Conservation (phyloP, 2,888 invertebrate genomes). For the Catocala nupta region DNA sequence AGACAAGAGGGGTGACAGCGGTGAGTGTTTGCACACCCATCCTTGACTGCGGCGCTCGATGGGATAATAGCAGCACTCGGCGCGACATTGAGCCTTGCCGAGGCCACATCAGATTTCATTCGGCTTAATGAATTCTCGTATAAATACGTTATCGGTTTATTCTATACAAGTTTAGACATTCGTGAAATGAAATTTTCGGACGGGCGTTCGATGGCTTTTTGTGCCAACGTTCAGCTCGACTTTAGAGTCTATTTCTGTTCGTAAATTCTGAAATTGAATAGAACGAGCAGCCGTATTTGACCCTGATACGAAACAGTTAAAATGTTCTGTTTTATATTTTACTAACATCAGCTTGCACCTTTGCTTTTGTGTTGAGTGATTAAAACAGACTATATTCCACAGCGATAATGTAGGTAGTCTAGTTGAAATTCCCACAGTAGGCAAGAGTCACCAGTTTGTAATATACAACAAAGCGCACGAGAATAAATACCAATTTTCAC, state of each 20-base stretch:
- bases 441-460: slow-evolving; percentile 31
- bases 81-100: slow-evolving; percentile 38
- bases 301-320: no score
- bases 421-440: slow-evolving; percentile 4
- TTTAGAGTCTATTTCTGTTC: background rate
- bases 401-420: background rate
- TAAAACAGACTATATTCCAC: no score
- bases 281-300: background rate
- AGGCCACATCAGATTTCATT: slow-evolving; percentile 57
- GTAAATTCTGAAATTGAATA: background rate
- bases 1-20: slow-evolving; percentile 59
- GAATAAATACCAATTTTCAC: slow-evolving; percentile 77
- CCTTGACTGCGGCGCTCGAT: slow-evolving; percentile 69
- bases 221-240: slow-evolving; percentile 10
- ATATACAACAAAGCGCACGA: slow-evolving; percentile 63
- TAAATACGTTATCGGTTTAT: slow-evolving; percentile 61
- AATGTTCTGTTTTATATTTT: no score
- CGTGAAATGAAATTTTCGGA: slow-evolving; percentile 34
- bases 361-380: no score
- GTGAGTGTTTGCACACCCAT: slow-evolving; percentile 77
- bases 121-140: slow-evolving; percentile 72
- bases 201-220: slow-evolving; percentile 32
- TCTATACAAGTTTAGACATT: slow-evolving; percentile 49
- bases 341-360: no score
- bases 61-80: slow-evolving; percentile 74